phyloP scores from a whole-genome alignment of 2,113 vertebrate species.

The Plecotus auritus region DNA sequence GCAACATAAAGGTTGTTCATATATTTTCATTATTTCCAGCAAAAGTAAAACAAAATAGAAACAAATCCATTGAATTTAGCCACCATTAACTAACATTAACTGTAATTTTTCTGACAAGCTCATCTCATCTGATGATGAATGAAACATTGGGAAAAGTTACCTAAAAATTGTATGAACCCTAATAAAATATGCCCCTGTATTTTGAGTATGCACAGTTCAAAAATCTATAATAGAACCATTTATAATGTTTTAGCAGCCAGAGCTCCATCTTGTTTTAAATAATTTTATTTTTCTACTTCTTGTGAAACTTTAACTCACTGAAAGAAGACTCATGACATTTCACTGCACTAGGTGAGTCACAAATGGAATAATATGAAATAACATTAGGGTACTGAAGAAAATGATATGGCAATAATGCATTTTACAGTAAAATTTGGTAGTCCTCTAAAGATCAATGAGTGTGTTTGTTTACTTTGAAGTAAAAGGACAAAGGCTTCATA shows the following conservation, averaged over 20 bases:
- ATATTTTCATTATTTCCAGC: conserved; percentile 79
- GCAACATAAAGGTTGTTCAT: conserved; percentile 74
- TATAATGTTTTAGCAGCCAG: conserved; percentile 74
- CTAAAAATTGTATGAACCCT: conserved; percentile 76
- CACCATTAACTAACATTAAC: conserved; percentile 80
- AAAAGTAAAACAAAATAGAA: conserved; percentile 77
- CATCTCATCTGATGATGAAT: conserved; percentile 76
- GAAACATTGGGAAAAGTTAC: conserved; percentile 74
- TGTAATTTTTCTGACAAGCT: conserved; percentile 80
- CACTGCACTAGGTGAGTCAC: conserved; percentile 37
- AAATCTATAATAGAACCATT: conserved; percentile 78
- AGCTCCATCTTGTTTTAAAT: conserved; percentile 78
- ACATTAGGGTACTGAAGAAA: conserved; percentile 65
- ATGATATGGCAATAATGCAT: conserved; percentile 59
- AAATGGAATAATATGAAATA: conserved; percentile 73
- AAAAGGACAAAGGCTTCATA: conserved; percentile 59
- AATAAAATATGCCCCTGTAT: conserved; percentile 78
- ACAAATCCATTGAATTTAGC: conserved; percentile 70
- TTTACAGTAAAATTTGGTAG: conserved; percentile 69
- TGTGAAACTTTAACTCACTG: conserved; percentile 69
- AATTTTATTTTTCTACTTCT: conserved; percentile 73
- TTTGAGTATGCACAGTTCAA: conserved; percentile 75
- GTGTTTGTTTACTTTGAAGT: conserved; percentile 72
- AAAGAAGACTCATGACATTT: conserved; percentile 70
- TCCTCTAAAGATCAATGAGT: conserved; percentile 65